Base-by-base conservation (phyloP, 2,888 invertebrate species). In the Apamea crenata region DNA sequence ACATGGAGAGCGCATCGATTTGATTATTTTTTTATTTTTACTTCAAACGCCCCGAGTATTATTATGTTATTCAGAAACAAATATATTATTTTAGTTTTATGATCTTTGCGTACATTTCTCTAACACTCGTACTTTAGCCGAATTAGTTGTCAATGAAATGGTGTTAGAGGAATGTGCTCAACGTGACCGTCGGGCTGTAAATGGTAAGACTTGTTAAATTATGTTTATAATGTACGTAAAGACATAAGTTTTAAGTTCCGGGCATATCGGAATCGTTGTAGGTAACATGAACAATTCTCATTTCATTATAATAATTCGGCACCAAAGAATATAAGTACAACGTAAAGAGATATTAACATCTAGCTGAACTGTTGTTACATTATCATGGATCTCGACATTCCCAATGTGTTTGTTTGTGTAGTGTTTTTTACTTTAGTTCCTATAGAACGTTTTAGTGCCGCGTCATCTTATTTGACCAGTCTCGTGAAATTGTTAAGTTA, bases 291-390 rank as follows among this genome's bases (percentile, higher is more conserved):
- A 88, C 86, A 89, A 87, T 83, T 83, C 76, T 90, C 80, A 80
- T 82, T 88, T 89, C 84, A 83, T 87, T 89, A 66, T 85, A 87
- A 86, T 87, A 87, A 87, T 88, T 91, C 91, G 95, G 94, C 96
- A 94, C 96, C 96, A 96, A 96, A 96, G 96, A 96, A 91, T 93
- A 86, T 94, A 95, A 92, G 92, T 93, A 92, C 91, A 93, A 95
- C 93, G 93, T 80, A 73, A 83, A 80, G 81, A 66, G 71, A 81
- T 88, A 85, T 73, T 69, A 82, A 84, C 81, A 85, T 81, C 89
- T 81, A 74, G 85, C 85, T 88, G 76, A 83, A 84, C 90, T 90
- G 89, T 91, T 91, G 88, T 84, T 88, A 89, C 89, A 88, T 90
- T 90, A 89, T 90, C 90, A 91, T 93, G 92, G 95, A 95, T 96